These are phyloP conservation scores for Callipepla californica DNA, from an alignment of 2,113 vertebrate genomes.

Conservation along the genomic window DNA sequence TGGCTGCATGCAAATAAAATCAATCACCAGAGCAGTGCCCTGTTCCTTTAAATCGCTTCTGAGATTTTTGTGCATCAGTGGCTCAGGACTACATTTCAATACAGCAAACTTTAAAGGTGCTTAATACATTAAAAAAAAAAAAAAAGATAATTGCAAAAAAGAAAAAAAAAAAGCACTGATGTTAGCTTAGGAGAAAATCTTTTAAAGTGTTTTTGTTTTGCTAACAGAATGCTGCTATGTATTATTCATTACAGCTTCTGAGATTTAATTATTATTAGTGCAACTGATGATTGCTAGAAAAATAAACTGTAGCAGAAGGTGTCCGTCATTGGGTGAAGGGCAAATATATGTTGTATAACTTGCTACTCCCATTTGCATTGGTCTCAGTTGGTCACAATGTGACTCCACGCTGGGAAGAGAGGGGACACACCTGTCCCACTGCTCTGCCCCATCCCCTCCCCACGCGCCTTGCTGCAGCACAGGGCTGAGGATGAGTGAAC, in stretches of 20 bases:
- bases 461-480: rapidly evolving
- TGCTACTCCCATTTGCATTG: conserved; percentile 40
- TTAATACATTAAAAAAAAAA: conserved; percentile 25
- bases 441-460: neutral
- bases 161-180: conserved; percentile 7
- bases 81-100: neutral
- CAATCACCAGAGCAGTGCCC: neutral
- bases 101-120: conserved; percentile 50
- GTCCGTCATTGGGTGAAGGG: conserved; percentile 70
- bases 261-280: conserved; percentile 75
- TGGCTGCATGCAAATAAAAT: neutral
- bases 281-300: conserved; percentile 68
- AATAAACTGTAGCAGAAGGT: conserved; percentile 65
- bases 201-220: conserved; percentile 67
- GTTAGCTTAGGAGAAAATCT: conserved; percentile 61
- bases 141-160: conserved; percentile 7
- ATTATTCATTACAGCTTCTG: conserved; percentile 70
- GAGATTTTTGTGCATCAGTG: neutral
- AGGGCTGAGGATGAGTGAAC: neutral
- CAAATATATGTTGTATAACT: conserved; percentile 53
- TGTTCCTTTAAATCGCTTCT: neutral
- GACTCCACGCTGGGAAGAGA: neutral
- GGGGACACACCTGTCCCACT: neutral
- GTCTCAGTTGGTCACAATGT: conserved; percentile 17
- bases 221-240: conserved; percentile 62